phyloP scores from a whole-genome alignment of 1,140 invertebrate species.

The Elysia chlorotica region DNA sequence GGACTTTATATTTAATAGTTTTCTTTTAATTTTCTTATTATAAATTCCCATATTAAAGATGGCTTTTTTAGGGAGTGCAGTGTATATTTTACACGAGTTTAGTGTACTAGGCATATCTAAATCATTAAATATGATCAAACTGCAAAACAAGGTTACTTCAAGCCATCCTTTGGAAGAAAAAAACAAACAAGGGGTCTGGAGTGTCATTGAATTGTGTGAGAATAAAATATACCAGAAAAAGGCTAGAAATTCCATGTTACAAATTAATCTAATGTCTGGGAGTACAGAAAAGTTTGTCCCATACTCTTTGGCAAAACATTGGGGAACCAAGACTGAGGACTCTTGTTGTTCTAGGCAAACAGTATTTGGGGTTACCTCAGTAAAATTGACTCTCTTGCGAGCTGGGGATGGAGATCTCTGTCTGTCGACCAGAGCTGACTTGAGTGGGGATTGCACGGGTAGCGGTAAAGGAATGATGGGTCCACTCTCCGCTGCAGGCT shows the following conservation, averaged over 20 bases:
- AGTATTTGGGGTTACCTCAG: slow-evolving; percentile 25
- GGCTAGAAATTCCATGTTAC: neutral
- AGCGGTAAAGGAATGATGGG: slow-evolving; percentile 28
- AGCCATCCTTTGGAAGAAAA: too few relatives aligned
- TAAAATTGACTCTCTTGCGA: slow-evolving; percentile 44
- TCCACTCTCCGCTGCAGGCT: neutral
- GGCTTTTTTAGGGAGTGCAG: too few relatives aligned
- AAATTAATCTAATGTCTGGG: neutral
- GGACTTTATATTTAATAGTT: too few relatives aligned
- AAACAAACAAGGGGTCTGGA: too few relatives aligned
- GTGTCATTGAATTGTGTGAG: too few relatives aligned
- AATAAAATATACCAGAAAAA: neutral
- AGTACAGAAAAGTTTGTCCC: neutral
- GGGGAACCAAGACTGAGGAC: neutral
- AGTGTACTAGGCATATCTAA: too few relatives aligned
- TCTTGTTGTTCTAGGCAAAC: neutral
- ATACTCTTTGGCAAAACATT: neutral
- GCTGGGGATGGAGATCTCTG: slow-evolving; percentile 34
- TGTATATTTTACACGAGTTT: too few relatives aligned
- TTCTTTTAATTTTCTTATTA: too few relatives aligned
- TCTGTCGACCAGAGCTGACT: slow-evolving; percentile 38
- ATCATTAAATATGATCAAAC: too few relatives aligned
- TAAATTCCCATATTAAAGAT: too few relatives aligned
- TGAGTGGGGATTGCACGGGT: slow-evolving; percentile 37
- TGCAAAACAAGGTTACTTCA: too few relatives aligned